Percentiles rank a stretch among this genome's conserved stretches.
phyloP scores from a whole-genome alignment of 2,797 vertebrate genomes.

The Loriculus beryllinus region DNA sequence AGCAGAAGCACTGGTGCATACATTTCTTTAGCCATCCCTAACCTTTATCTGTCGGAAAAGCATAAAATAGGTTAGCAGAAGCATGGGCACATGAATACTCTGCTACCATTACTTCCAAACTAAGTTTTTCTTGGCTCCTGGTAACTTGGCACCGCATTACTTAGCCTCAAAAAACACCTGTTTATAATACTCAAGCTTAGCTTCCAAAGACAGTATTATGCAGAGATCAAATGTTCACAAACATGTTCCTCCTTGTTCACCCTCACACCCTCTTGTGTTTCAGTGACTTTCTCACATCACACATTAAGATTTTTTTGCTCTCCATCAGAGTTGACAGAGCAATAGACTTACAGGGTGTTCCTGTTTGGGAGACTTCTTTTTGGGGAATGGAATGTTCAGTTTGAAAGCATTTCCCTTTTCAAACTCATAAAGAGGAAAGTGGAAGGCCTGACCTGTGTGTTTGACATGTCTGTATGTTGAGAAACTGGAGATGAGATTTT shows the following conservation, averaged over 20 bases:
- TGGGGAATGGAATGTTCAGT: not conserved
- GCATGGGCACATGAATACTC: not conserved
- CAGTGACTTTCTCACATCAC: not conserved
- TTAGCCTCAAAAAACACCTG: slow-evolving; percentile 52
- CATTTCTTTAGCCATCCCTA: not conserved
- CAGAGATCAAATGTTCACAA: slow-evolving; percentile 44
- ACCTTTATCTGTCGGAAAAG: not conserved
- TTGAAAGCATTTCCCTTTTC: not conserved
- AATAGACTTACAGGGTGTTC: not conserved
- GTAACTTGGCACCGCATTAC: slow-evolving; percentile 42
- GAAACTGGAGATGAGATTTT: not conserved
- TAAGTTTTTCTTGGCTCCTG: slow-evolving; percentile 45
- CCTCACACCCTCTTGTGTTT: not conserved
- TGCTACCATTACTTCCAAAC: not conserved
- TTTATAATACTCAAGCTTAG: slow-evolving; percentile 52
- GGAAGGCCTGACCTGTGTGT: not conserved
- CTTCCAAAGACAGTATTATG: slow-evolving; percentile 33
- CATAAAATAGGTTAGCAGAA: not conserved
- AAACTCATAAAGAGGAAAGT: not conserved
- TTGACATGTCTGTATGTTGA: not conserved
- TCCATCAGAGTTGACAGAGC: not conserved
- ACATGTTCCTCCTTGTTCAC: slow-evolving; percentile 27
- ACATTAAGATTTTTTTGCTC: not conserved
- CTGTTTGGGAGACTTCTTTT: not conserved
- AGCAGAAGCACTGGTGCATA: not conserved